Base-by-base conservation (phyloP, 2,797 vertebrate species). In the Carduelis carduelis region DNA sequence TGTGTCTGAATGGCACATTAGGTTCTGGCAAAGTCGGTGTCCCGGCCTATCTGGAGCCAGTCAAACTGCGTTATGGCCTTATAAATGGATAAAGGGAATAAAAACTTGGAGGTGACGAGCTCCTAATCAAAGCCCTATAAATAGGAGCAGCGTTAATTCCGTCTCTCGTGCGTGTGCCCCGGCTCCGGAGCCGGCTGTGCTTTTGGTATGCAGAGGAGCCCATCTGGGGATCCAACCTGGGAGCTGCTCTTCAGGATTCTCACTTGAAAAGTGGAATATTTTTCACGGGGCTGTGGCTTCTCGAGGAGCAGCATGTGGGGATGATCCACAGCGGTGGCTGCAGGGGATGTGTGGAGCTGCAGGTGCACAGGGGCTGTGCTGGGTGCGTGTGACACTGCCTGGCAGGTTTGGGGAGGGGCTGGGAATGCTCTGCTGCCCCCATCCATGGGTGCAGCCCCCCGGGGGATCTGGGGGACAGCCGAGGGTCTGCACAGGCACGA, bases 51-150 rank as follows among this genome's bases (percentile, higher is more conserved):
- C 91, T 65, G 86, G 89, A 92, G 93, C 86, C 69, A 87, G 85
- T 97, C 97, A 96, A 94, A 97, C 97, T 96, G 97, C 44, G 96
- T 96, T 96, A 97, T 81, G 93, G 97, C 95, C 97, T 97, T 97
- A 95, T 95, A 97, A 97, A 97, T 95, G 97, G 96, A 96, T 96
- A 88, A 97, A 95, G 79, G 90, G 95, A 97, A 97, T 97, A 95
- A 94, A 95, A 97, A 91, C 94, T 95, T 88, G 1, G 26, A 95
- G 93, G 95, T 96, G 97, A 95, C 8, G 77, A 95, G 95, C 93
- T 97, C 96, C 93, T 96, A 92, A 96, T 97, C 96, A 97, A 97
- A 96, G 95, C 69, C 94, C 96, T 97, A 97, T 96, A 97, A 97
- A 97, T 96, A 97, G 97, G 94, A 96, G 56, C 95, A 8, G 88